Evolutionary conservation across 2,888 invertebrate species (phyloP), one percentile per base, ranked within the genome.

Genomic region (Diploptera punctata): DNA sequence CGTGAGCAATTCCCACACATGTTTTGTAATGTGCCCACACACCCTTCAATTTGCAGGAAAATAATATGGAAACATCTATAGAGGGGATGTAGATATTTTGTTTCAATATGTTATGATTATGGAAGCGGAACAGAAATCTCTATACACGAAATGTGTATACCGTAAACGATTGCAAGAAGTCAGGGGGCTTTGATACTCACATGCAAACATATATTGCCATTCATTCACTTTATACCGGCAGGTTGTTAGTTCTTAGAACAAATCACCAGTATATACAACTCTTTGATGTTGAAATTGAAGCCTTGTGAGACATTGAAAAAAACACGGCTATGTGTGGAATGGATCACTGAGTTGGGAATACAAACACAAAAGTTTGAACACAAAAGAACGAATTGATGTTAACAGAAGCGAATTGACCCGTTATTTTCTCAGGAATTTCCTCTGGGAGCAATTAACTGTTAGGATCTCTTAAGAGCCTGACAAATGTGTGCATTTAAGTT

Each of bases 201-300:
- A 44, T 10, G 10, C 19, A 54, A 5, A 54, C 54, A 24, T n/a
- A 29, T 9, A 29, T 33, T 33, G 33, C 33, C 33, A 10, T 10
- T 33, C 33, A 33, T 33, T 33, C 10, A 33, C 10, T 33, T 10
- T 33, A 33, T n/a, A n/a, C n/a, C n/a, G n/a, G n/a, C n/a, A n/a
- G n/a, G n/a, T n/a, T n/a, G n/a, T n/a, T n/a, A n/a, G n/a, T n/a
- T n/a, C n/a, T n/a, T n/a, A n/a, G n/a, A n/a, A n/a, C 33, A 33
- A 33, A 33, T 33, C n/a, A 10, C 33, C 33, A 33, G 33, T 33
- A 33, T 10, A 24, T 24, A 29, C 57, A 29, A 24, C n/a, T 5
- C 57, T 57, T 57, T 57, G 57, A 57, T 57, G 57, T 57, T 57
- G 57, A 7, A 29, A 29, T 29, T 29, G 31, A 3, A 29, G 31